phyloP scores from a whole-genome alignment of 2,888 invertebrate genomes.

The Mactromeris polynyma region DNA sequence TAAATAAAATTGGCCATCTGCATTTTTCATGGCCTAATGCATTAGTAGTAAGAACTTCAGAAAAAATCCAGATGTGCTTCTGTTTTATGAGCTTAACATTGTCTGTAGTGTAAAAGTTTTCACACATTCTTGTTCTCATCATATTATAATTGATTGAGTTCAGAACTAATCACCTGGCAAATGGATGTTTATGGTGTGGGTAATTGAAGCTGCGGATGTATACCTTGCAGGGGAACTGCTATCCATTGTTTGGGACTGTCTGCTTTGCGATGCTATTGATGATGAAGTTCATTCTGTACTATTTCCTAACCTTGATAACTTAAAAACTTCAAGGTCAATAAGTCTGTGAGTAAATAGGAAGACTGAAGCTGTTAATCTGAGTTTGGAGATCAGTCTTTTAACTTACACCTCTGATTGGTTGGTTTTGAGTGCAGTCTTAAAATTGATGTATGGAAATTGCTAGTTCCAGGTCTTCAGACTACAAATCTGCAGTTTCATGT shows the following conservation, averaged over 20 bases:
- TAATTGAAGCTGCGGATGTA: neutral
- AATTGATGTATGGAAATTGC: too few species aligned
- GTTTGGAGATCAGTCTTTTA: too few species aligned
- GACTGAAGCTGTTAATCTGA: too few species aligned
- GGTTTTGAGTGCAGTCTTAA: too few species aligned
- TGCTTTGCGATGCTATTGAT: neutral
- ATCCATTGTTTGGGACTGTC: neutral
- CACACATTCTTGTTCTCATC: neutral
- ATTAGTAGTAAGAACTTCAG: neutral
- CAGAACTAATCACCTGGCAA: neutral
- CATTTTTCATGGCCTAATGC: constrained; percentile 8
- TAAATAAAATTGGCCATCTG: constrained; percentile 7
- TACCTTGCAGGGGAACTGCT: neutral
- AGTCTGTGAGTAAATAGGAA: too few species aligned
- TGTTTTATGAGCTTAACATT: neutral
- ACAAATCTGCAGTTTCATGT: too few species aligned
- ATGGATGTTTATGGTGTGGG: neutral
- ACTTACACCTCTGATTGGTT: too few species aligned
- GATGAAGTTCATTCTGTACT: neutral
- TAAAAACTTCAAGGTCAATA: neutral
- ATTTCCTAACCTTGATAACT: neutral
- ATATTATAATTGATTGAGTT: neutral
- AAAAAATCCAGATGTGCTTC: constrained; percentile 1
- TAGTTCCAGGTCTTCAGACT: too few species aligned
- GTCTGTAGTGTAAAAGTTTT: neutral